A percentile compares a stretch with the other conserved stretches of the same genome.
These are phyloP conservation scores for Psylliodes chrysocephalus DNA, from an alignment of 2,888 invertebrate species.

Conservation along the genomic window DNA sequence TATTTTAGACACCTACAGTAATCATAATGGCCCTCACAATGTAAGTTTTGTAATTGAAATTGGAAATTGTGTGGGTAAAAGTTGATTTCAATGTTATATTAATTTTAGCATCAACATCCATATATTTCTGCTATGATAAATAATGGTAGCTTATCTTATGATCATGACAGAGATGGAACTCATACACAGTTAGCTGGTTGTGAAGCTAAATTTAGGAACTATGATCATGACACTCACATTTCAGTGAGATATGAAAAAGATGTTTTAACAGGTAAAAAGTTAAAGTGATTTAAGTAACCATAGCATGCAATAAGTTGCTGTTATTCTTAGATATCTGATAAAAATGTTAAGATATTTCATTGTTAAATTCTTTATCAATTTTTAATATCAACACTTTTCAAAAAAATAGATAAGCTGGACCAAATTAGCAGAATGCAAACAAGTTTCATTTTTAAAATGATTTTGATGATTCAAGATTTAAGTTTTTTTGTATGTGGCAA, in stretches of 20 bases:
- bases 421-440: no score
- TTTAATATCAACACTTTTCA: no score
- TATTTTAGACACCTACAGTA: slow-evolving; percentile 97
- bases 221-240: slow-evolving; percentile 88
- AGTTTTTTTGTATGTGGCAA: no score
- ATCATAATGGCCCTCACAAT: slow-evolving; percentile 98
- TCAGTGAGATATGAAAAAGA: slow-evolving; percentile 93
- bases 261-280: slow-evolving; percentile 81
- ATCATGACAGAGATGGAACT: slow-evolving; percentile 98
- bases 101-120: slow-evolving; percentile 92
- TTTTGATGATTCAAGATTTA: no score
- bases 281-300: no score
- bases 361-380: no score
- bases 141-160: slow-evolving; percentile 94
- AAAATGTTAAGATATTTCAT: no score
- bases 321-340: no score
- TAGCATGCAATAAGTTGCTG: no score
- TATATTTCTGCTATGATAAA: slow-evolving; percentile 98
- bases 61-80: background rate
- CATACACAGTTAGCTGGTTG: slow-evolving; percentile 98
- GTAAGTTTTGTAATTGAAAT: slow-evolving; percentile 70
- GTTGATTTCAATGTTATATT: slow-evolving; percentile 29
- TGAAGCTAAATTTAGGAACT: slow-evolving; percentile 93
- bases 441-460: no score
- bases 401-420: no score